phyloP scores from a whole-genome alignment of 2,113 vertebrate species.

The Passer montanus region DNA sequence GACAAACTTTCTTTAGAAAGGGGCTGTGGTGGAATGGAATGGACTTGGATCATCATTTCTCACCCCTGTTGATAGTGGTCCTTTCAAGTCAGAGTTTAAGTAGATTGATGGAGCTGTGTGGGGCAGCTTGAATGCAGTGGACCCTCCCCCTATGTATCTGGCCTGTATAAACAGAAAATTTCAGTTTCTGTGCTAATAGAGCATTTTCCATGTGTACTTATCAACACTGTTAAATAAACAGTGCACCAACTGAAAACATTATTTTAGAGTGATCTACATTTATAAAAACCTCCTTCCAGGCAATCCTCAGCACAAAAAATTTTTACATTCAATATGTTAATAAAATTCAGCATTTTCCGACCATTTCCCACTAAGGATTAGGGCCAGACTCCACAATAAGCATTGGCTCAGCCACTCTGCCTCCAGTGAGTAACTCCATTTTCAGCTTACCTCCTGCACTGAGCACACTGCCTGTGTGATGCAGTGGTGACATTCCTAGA shows the following conservation, averaged over 20 bases:
- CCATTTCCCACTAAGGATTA: background rate
- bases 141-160: slow-evolving; percentile 81
- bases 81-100: slow-evolving; percentile 85
- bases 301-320: background rate
- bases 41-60: slow-evolving; percentile 73
- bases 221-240: background rate
- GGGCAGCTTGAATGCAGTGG: slow-evolving; percentile 82
- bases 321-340: background rate
- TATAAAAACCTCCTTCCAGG: background rate
- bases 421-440: background rate
- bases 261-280: background rate
- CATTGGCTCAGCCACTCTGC: background rate
- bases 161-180: slow-evolving; percentile 77
- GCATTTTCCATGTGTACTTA: background rate
- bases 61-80: slow-evolving; percentile 83
- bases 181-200: slow-evolving; percentile 57
- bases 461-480: background rate
- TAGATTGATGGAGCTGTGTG: slow-evolving; percentile 81
- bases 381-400: background rate
- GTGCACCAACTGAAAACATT: background rate
- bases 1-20: background rate
- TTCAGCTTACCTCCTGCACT: background rate
- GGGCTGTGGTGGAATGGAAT: slow-evolving; percentile 67
- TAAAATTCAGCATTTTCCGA: background rate
- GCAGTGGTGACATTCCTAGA: background rate